These are phyloP conservation scores for Halocynthia roretzi DNA, from an alignment of 23 tunicate species.

Conservation along the genomic window DNA sequence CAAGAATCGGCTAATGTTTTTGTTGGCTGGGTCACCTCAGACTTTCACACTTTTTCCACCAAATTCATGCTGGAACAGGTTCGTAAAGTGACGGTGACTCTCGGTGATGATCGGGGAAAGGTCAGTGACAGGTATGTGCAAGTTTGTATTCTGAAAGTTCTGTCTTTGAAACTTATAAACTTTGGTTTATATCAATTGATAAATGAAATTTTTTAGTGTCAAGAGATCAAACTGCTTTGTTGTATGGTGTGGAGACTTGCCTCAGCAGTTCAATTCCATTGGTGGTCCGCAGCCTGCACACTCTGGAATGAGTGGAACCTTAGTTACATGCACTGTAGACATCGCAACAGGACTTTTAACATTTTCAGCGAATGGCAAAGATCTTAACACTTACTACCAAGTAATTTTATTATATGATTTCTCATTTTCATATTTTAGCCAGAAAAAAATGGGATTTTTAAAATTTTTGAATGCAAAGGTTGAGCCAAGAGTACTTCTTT, in stretches of 20 bases:
- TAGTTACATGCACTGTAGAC: conserved; percentile 80
- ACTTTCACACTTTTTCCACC: conserved; percentile 56
- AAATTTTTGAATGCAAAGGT: conserved; percentile 21
- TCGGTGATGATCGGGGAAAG: conserved; percentile 98
- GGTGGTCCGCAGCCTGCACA: neutral
- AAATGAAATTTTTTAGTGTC: conserved; percentile 30
- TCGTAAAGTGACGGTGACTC: conserved; percentile 64
- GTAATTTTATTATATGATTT: conserved; percentile 11
- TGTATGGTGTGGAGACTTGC: conserved; percentile 69
- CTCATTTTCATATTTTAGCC: neutral
- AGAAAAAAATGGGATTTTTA: neutral
- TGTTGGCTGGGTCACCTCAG: conserved; percentile 98
- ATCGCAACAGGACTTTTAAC: conserved; percentile 78
- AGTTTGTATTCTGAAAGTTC: neutral
- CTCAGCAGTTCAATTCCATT: conserved; percentile 27
- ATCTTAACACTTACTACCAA: conserved; percentile 69
- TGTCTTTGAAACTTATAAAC: conserved; percentile 9
- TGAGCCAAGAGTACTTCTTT: conserved; percentile 54
- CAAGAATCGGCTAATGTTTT: conserved; percentile 81
- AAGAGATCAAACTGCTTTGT: conserved; percentile 86
- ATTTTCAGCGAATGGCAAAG: conserved; percentile 79
- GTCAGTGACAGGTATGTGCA: conserved; percentile 72
- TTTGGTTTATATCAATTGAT: neutral
- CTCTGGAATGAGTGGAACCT: conserved; percentile 28
- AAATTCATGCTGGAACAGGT: conserved; percentile 39